Percentiles rank a stretch among this genome's conserved stretches.
Evolutionary conservation across 2,888 invertebrate species (phyloP).

Genomic region (Mantis religiosa): DNA sequence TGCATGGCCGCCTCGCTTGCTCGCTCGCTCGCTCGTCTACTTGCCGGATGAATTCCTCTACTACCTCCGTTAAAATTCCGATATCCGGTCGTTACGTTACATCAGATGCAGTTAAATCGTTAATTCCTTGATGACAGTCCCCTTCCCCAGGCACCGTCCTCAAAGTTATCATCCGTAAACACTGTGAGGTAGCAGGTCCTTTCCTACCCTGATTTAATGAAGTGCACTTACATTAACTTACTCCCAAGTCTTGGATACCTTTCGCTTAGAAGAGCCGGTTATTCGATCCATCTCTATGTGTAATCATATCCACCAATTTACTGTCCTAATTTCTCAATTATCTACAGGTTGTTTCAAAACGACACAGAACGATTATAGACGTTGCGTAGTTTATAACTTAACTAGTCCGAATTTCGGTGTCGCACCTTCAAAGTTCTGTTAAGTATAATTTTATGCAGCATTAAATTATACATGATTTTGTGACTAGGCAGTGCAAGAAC

Average conservation of each 20-base stretch:
- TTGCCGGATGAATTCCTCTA: not conserved
- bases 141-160: not conserved
- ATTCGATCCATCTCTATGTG: too few species aligned
- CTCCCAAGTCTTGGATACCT: not conserved
- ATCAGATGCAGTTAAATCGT: not conserved
- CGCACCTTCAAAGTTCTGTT: too few species aligned
- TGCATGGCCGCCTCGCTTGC: not conserved
- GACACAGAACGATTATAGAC: too few species aligned
- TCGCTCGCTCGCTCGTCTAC: not conserved
- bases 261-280: not conserved
- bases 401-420: too few species aligned
- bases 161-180: not conserved
- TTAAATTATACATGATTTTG: too few species aligned
- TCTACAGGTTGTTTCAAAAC: too few species aligned
- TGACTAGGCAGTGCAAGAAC: too few species aligned
- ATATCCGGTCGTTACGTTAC: not conserved
- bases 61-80: not conserved
- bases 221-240: not conserved
- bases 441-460: too few species aligned
- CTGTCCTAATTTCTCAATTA: too few species aligned
- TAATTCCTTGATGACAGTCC: not conserved
- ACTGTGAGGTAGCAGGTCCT: not conserved
- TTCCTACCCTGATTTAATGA: not conserved
- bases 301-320: too few species aligned
- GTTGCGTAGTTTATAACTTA: too few species aligned